phyloP scores from a whole-genome alignment of 1,140 invertebrate species.

The Pachyrhynchus sulphureomaculatus region DNA sequence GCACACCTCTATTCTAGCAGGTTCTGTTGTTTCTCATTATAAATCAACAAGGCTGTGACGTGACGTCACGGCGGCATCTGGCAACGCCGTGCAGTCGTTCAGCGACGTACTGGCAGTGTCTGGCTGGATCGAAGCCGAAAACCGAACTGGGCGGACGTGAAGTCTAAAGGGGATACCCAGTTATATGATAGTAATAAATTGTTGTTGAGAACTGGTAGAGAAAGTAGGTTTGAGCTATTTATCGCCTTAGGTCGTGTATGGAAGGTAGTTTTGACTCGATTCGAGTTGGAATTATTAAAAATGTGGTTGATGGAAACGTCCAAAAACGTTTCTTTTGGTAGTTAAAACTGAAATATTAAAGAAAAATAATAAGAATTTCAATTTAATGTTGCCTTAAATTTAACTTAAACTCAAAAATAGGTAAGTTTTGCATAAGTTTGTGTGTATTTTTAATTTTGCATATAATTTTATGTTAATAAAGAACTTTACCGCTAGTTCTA shows the following conservation, averaged over 20 bases:
- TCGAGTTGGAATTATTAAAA: neutral
- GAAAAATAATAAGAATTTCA: no score
- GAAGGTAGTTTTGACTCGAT: conserved; percentile 16
- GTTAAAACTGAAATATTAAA: no score
- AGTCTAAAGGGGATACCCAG: conserved; percentile 35
- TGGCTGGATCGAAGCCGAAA: conserved; percentile 4
- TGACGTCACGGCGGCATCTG: conserved; percentile 41
- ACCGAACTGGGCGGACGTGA: conserved; percentile 10
- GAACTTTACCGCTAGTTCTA: no score
- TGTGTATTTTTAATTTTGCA: no score
- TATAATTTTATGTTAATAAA: no score
- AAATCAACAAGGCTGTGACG: conserved; percentile 45
- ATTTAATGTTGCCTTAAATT: no score
- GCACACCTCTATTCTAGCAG: conserved; percentile 33
- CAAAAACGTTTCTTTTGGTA: no score
- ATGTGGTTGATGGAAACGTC: no score
- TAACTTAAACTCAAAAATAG: no score
- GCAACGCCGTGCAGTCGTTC: conserved; percentile 26
- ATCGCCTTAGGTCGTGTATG: conserved; percentile 1
- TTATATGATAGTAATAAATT: conserved; percentile 37
- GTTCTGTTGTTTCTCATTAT: conserved; percentile 48
- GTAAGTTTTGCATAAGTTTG: no score
- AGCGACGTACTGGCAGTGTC: neutral
- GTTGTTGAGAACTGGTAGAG: conserved; percentile 30
- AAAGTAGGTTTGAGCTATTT: conserved; percentile 35